These are phyloP conservation scores for Graphium colonna DNA, from an alignment of 2,888 invertebrate species.

Conservation along the genomic window DNA sequence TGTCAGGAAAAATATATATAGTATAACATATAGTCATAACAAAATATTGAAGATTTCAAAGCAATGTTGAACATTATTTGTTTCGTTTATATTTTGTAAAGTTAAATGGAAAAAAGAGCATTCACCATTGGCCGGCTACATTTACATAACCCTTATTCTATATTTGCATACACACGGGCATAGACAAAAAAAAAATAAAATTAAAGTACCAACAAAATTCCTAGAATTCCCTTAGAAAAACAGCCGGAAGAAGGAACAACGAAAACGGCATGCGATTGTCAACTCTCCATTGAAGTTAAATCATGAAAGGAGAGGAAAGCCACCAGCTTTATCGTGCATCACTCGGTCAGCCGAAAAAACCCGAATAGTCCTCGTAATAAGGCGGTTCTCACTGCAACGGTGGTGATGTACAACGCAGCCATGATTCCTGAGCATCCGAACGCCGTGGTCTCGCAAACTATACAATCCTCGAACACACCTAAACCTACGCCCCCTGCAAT, in stretches of 20 bases:
- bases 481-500: constrained; percentile 87
- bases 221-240: neutral
- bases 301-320: too few relatives aligned
- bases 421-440: constrained; percentile 95
- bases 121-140: too few relatives aligned
- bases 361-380: neutral
- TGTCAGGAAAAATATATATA: too few relatives aligned
- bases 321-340: too few relatives aligned
- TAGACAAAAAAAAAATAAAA: neutral
- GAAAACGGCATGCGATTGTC: neutral
- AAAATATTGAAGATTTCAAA: too few relatives aligned
- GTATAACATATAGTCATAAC: too few relatives aligned
- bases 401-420: constrained; percentile 93
- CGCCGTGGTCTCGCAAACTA: constrained; percentile 91
- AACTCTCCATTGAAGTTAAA: neutral
- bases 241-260: neutral
- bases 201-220: neutral
- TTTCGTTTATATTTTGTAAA: too few relatives aligned
- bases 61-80: too few relatives aligned
- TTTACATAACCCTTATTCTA: too few relatives aligned
- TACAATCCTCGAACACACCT: constrained; percentile 85
- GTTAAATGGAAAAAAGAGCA: too few relatives aligned
- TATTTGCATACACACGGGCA: neutral
- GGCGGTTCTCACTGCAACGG: constrained; percentile 81
- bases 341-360: too few relatives aligned